Conservation (phyloP, 2,113 vertebrate genomes). For the Oryzias woworae region DNA sequence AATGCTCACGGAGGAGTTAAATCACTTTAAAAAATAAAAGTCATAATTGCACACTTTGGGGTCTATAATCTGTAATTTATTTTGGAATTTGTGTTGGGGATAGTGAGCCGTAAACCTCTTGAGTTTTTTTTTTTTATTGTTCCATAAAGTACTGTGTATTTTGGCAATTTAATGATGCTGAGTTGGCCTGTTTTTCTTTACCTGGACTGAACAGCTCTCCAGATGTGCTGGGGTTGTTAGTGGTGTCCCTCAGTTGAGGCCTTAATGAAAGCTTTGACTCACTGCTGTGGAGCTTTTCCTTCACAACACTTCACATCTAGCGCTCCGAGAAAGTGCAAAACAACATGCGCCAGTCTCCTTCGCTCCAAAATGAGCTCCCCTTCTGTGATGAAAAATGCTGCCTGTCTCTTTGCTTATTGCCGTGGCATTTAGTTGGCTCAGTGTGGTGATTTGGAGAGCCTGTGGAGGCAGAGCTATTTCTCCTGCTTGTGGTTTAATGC, state of each 20-base stretch:
- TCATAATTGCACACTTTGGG: constrained; percentile 5
- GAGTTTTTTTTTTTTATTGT: constrained; percentile 4
- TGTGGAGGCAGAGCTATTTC: constrained; percentile 72
- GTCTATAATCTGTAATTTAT: constrained; percentile 16
- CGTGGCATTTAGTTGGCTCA: constrained; percentile 70
- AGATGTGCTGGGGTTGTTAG: constrained; percentile 41
- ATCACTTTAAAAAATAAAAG: constrained; percentile 5
- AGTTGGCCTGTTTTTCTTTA: constrained; percentile 58
- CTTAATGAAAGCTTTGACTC: constrained; percentile 71
- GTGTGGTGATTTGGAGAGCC: constrained; percentile 70
- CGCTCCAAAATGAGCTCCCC: constrained; percentile 64
- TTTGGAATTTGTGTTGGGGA: constrained; percentile 34
- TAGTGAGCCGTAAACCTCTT: constrained; percentile 1
- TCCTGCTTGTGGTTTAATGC: constrained; percentile 68
- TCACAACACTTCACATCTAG: constrained; percentile 63
- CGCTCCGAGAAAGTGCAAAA: constrained; percentile 63
- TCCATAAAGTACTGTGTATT: constrained; percentile 31
- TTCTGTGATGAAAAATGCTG: constrained; percentile 72
- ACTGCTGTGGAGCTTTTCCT: constrained; percentile 64
- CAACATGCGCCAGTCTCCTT: constrained; percentile 47
- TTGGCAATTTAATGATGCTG: constrained; percentile 57
- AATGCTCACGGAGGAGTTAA: constrained; percentile 32
- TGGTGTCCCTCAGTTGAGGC: constrained; percentile 68
- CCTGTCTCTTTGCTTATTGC: constrained; percentile 75
- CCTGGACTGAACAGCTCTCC: constrained; percentile 62